Percentiles rank a stretch among this genome's conserved stretches.
phyloP scores from a whole-genome alignment of 2,113 vertebrate genomes.

The Paracanthobrama guichenoti region DNA sequence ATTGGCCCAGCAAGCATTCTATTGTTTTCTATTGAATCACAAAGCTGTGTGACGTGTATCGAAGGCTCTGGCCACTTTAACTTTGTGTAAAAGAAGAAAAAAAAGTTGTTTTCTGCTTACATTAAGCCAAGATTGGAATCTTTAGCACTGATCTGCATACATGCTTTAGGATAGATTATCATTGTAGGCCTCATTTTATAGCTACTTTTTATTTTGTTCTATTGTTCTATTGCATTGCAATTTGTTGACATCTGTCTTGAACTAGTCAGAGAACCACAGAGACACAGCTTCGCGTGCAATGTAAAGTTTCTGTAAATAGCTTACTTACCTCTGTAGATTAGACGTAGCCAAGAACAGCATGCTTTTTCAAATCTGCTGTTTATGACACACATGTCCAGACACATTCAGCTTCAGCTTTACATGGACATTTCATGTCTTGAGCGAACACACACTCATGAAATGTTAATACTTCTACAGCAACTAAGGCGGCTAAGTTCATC shows the following conservation, averaged over 20 bases:
- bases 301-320: conserved; percentile 74
- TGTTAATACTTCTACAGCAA: conserved; percentile 18
- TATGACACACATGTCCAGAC: conserved; percentile 47
- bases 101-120: conserved; percentile 57
- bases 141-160: conserved; percentile 33
- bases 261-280: conserved; percentile 1
- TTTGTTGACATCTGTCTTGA: background rate
- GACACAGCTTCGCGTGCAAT: conserved; percentile 49
- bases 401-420: conserved; percentile 47
- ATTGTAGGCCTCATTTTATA: conserved; percentile 20
- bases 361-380: conserved; percentile 67
- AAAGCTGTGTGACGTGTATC: conserved; percentile 45
- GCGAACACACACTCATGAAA: background rate
- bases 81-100: background rate
- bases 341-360: conserved; percentile 77
- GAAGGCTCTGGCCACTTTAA: conserved; percentile 24
- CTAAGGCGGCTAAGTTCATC: conserved; percentile 1
- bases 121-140: conserved; percentile 58
- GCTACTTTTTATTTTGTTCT: background rate
- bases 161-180: conserved; percentile 13
- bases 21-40: conserved; percentile 26
- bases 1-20: conserved; percentile 56
- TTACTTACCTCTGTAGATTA: conserved; percentile 72
- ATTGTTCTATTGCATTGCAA: background rate
- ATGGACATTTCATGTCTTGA: background rate